These are phyloP conservation scores for Pomatostomus ruficeps DNA, from an alignment of 2,113 vertebrate species.

Conservation along the genomic window DNA sequence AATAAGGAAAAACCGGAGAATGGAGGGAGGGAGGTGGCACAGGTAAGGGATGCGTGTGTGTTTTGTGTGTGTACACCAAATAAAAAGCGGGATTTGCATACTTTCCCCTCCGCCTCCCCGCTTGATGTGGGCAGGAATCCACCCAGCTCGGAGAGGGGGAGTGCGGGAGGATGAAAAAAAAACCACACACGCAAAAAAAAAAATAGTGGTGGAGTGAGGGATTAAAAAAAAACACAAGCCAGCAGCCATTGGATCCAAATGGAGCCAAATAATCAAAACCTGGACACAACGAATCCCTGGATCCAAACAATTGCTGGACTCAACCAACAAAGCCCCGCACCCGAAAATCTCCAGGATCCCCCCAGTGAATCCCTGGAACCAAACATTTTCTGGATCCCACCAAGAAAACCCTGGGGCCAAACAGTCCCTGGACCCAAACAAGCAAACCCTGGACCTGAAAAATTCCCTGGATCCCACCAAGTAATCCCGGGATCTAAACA, in stretches of 20 bases:
- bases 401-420: neutral
- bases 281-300: neutral
- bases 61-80: fast-evolving
- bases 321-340: neutral
- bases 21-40: neutral
- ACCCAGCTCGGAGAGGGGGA: neutral
- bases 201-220: neutral
- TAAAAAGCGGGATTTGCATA: neutral
- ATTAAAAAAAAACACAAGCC: neutral
- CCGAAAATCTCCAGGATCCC: neutral
- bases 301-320: neutral
- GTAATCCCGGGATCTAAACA: neutral
- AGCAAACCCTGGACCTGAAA: neutral
- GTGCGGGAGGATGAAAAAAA: neutral
- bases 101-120: neutral
- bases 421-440: too few species aligned
- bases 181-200: too few species aligned
- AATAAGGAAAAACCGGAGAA: too few species aligned
- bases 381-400: neutral
- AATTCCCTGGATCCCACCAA: neutral
- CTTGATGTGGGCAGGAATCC: neutral
- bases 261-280: neutral
- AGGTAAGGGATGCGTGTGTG: neutral
- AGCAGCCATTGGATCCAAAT: neutral
- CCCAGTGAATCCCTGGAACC: neutral